These are phyloP conservation scores for Dolichomitus sp. DNA, from an alignment of 2,888 invertebrate species.

Conservation along the genomic window DNA sequence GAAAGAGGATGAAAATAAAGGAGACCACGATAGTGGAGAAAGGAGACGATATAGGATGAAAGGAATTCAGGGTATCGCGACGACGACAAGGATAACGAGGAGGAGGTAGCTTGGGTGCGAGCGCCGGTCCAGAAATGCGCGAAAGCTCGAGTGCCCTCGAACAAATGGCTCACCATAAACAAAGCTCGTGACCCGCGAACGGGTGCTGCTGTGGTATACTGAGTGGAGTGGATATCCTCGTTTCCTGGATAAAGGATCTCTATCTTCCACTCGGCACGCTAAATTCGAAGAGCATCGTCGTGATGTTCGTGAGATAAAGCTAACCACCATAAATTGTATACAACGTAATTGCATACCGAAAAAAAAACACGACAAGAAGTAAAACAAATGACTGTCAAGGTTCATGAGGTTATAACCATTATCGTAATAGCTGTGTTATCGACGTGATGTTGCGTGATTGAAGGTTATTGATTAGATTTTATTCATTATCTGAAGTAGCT, in stretches of 20 bases:
- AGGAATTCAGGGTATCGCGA: conserved; percentile 60
- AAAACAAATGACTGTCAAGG: neutral
- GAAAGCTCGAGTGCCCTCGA: conserved; percentile 69
- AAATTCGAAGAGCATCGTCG: conserved; percentile 22
- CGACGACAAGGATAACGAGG: conserved; percentile 63
- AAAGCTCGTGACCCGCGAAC: conserved; percentile 69
- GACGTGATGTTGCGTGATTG: neutral
- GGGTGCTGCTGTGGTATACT: conserved; percentile 48
- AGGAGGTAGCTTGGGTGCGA: conserved; percentile 46
- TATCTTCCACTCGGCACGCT: conserved; percentile 29
- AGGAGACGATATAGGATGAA: conserved; percentile 45
- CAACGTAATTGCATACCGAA: neutral
- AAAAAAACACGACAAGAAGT: neutral
- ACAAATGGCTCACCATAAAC: conserved; percentile 73
- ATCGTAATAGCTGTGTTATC: neutral
- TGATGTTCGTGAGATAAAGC: conserved; percentile 32
- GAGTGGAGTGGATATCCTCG: conserved; percentile 59
- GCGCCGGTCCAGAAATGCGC: conserved; percentile 44
- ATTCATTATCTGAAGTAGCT: no score
- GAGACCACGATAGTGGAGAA: conserved; percentile 31
- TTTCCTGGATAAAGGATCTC: conserved; percentile 57
- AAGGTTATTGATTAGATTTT: neutral
- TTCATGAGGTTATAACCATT: neutral
- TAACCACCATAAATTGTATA: neutral
- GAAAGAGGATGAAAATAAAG: conserved; percentile 55